phyloP scores from a whole-genome alignment of 1,140 invertebrate species.

The Brachionus koreanus region DNA sequence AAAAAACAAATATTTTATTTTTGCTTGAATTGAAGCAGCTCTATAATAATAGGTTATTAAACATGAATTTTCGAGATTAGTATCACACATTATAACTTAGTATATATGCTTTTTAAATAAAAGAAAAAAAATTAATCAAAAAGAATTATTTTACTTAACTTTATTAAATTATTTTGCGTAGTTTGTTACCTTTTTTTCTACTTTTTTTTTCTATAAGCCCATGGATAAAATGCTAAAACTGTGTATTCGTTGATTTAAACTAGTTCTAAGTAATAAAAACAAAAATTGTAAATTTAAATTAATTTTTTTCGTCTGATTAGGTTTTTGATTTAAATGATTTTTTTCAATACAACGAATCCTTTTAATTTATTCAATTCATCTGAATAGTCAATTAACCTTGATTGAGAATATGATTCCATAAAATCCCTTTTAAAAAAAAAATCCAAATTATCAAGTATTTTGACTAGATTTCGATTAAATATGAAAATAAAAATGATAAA shows the following conservation, averaged over 20 bases:
- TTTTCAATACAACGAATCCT: background rate
- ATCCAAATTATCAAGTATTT: no score
- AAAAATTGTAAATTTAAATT: background rate
- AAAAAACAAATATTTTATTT: slow-evolving; percentile 12
- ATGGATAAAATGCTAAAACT: no score
- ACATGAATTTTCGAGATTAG: background rate
- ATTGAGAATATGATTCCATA: background rate
- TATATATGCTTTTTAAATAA: no score
- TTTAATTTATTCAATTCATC: background rate
- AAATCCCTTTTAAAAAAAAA: no score
- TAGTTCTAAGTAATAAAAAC: background rate
- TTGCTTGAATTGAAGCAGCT: background rate
- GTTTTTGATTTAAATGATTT: background rate
- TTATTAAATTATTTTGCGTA: background rate
- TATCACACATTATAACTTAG: background rate
- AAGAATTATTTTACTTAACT: background rate
- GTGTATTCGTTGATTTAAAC: background rate
- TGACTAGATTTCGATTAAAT: no score
- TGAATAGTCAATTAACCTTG: background rate
- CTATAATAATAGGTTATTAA: background rate
- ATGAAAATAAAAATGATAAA: no score
- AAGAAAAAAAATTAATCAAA: background rate
- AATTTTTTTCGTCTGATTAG: background rate
- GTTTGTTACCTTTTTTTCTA: no score
- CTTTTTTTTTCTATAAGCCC: no score